Base-by-base conservation (phyloP, 2,797 vertebrate species). In the Enteromius anoplus region DNA sequence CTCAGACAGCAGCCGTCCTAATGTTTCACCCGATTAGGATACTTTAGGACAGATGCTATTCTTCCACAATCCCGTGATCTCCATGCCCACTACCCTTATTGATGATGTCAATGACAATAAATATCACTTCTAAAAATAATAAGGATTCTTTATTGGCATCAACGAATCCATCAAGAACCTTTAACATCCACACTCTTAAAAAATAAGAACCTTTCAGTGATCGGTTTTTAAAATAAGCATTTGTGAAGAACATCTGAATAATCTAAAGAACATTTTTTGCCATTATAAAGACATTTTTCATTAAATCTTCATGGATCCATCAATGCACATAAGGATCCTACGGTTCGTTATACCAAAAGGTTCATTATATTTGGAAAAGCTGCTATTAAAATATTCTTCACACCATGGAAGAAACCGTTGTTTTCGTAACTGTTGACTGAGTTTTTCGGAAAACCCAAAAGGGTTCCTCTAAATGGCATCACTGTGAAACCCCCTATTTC, bases 21-120 rank as follows among this genome's bases (percentile, higher is more conserved):
- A 81, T 77, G 79, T 77, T 85, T 71, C 19, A 15, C 21, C 64
- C 51, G 79, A 55, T 71, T 62, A 34, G 45, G 19, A 17, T 53
- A n/a, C 45, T 65, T 68, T 75, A 62, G 23, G 72, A 68, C 49
- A 69, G 81, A 82, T 58, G 47, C 34, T 45, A 60, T 82, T 68
- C 62, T 60, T 69, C 37, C 37, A 45, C 4, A 0, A 58, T 60
- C 72, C 58, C 2, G 51, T 58, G 72, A 58, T 34, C 62, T 58
- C 17, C 15, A 23, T 64, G 53, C 15, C 23, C 8, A 0, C 19
- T 21, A 32, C 15, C 47, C 19, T 32, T 32, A 72, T 34, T 47
- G 26, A 42, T 2, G 2, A 81, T 8, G 45, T 21, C 12, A 72
- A 62, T 42, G 11, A 42, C 5, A 81, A 26, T 26, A 26, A 32